Conservation (phyloP, 1,140 invertebrate genomes). For the Drosophila micromelanica region DNA sequence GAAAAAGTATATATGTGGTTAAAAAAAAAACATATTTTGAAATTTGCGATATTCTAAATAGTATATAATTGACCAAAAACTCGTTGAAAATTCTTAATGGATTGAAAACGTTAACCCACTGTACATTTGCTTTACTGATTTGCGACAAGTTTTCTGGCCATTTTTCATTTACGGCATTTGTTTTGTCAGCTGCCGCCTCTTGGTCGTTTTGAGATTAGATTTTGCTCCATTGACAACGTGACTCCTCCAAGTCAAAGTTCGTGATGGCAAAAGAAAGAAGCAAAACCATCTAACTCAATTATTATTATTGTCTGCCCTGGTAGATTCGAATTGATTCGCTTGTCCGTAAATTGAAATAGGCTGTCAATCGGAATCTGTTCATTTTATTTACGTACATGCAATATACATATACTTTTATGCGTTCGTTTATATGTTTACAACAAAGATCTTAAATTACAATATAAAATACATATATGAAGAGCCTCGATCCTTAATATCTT, state of each 20-base stretch:
- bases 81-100: too few relatives aligned
- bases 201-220: conserved; percentile 69
- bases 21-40: too few relatives aligned
- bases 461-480: background rate
- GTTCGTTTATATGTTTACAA: background rate
- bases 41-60: too few relatives aligned
- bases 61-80: too few relatives aligned
- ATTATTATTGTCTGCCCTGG: conserved; percentile 67
- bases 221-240: conserved; percentile 62
- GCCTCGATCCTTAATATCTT: background rate
- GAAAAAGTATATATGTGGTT: too few relatives aligned
- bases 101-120: conserved; percentile 10
- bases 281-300: conserved; percentile 70
- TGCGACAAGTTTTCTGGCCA: conserved; percentile 64
- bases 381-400: background rate
- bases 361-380: conserved; percentile 21
- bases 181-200: conserved; percentile 63
- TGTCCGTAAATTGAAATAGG: conserved; percentile 48
- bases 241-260: conserved; percentile 41
- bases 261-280: conserved; percentile 13
- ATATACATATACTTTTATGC: background rate
- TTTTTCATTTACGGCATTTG: conserved; percentile 77
- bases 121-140: conserved; percentile 13
- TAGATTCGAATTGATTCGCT: conserved; percentile 46
- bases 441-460: background rate